These are phyloP conservation scores for Myotis davidii DNA, from an alignment of 2,113 vertebrate species.

Conservation along the genomic window DNA sequence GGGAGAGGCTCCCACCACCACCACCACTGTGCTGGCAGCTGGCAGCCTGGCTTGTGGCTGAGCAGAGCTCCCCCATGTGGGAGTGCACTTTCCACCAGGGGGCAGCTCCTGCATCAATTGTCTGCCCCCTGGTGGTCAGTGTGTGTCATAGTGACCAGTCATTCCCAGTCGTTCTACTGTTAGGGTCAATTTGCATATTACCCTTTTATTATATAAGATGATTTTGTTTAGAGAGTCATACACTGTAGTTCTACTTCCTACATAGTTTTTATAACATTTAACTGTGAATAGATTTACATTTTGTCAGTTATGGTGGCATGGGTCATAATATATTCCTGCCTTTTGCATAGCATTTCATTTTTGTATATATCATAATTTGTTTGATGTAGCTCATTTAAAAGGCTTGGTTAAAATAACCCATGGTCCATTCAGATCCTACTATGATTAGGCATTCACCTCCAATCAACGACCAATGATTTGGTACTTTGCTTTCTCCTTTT, in stretches of 20 bases:
- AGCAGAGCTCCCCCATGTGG: too few species aligned
- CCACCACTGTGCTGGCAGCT: too few species aligned
- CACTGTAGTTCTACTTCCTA: slow-evolving; percentile 3
- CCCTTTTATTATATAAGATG: too few species aligned
- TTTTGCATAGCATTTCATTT: slow-evolving; percentile 14
- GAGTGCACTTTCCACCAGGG: too few species aligned
- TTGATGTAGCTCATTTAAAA: neutral
- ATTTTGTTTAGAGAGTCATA: slow-evolving; percentile 36
- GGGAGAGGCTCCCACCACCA: too few species aligned
- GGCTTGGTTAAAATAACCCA: neutral
- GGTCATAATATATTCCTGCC: neutral
- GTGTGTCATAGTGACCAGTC: too few species aligned
- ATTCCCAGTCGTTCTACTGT: too few species aligned
- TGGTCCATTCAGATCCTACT: neutral
- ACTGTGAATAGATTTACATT: neutral
- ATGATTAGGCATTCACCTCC: neutral
- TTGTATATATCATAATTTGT: neutral
- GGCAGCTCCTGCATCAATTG: too few species aligned
- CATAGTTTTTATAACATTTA: neutral
- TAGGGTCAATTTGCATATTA: too few species aligned
- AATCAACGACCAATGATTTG: neutral
- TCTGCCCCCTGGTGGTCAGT: too few species aligned
- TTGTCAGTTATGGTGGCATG: neutral
- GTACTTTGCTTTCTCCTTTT: neutral
- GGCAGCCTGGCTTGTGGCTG: too few species aligned